Percentiles rank a stretch among this genome's conserved stretches.
Evolutionary conservation across 2,113 vertebrate genomes (phyloP).

Genomic region (Chaetorhynchus papuensis): DNA sequence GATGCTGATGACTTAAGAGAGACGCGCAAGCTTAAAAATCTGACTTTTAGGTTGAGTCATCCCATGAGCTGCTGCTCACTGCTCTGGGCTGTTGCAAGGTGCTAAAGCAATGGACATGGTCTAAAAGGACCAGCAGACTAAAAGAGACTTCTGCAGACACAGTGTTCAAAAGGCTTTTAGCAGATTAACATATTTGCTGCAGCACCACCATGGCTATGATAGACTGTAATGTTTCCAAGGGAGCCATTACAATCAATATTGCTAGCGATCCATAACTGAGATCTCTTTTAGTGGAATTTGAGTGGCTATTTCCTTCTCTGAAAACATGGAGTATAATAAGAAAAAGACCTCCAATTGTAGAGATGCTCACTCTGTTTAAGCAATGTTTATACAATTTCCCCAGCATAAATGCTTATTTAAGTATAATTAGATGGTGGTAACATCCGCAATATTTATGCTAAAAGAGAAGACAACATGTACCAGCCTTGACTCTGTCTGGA

Average conservation of each 20-base stretch:
- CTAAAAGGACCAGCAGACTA: background rate
- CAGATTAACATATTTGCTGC: constrained; percentile 9
- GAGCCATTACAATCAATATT: constrained; percentile 50
- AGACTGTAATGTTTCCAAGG: constrained; percentile 43
- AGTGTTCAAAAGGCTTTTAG: constrained; percentile 6
- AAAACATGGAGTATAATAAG: background rate
- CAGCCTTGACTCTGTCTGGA: background rate
- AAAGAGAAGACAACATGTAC: background rate
- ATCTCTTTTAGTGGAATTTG: constrained; percentile 27
- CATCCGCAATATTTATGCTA: background rate
- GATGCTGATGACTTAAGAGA: background rate
- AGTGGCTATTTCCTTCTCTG: background rate
- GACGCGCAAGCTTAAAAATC: background rate
- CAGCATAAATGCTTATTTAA: background rate
- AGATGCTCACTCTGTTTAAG: background rate
- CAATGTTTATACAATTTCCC: background rate
- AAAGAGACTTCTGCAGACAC: background rate
- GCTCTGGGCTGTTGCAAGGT: background rate
- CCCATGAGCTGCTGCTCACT: background rate
- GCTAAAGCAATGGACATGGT: background rate
- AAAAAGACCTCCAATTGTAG: background rate
- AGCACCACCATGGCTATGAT: background rate
- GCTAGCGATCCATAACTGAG: constrained; percentile 41
- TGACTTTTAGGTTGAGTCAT: background rate
- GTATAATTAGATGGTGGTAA: background rate